Evolutionary conservation across 2,888 invertebrate species (phyloP).

Genomic region (Caenorhabditis sp.): DNA sequence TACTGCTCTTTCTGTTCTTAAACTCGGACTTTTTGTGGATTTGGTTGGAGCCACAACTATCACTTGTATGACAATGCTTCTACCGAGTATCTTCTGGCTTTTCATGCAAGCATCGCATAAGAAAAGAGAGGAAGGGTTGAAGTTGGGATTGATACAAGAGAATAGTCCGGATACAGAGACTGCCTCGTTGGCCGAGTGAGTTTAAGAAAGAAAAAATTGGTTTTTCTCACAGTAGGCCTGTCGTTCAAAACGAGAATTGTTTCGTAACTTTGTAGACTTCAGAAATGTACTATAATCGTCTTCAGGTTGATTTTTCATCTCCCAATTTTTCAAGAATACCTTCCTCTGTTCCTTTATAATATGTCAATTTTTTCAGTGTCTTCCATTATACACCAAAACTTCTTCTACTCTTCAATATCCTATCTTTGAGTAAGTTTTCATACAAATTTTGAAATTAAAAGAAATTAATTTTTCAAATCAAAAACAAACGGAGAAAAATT

Average conservation of each 20-base stretch:
- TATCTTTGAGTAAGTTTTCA: constrained; percentile 35
- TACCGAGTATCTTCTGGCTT: constrained; percentile 54
- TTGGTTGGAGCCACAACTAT: constrained; percentile 57
- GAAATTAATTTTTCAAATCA: not conserved
- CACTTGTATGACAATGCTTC: constrained; percentile 55
- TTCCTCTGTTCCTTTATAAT: too few relatives aligned
- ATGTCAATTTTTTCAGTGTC: constrained; percentile 20
- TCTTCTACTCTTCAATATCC: constrained; percentile 29
- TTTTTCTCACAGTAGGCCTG: too few relatives aligned
- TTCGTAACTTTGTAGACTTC: too few relatives aligned
- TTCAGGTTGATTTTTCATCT: too few relatives aligned
- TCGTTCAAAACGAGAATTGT: too few relatives aligned
- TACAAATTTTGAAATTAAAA: not conserved
- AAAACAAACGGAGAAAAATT: not conserved
- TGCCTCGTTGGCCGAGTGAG: constrained; percentile 28
- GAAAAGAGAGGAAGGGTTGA: constrained; percentile 38
- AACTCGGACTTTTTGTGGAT: constrained; percentile 52
- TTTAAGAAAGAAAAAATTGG: too few relatives aligned
- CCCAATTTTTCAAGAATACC: not conserved
- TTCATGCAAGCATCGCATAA: constrained; percentile 48
- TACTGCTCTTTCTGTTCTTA: constrained; percentile 48
- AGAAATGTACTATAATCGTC: too few relatives aligned
- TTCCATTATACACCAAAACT: constrained; percentile 34
- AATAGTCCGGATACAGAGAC: constrained; percentile 34
- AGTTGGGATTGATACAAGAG: constrained; percentile 13